phyloP scores from a whole-genome alignment of 2,888 invertebrate species.

The Limnephilus lunatus region DNA sequence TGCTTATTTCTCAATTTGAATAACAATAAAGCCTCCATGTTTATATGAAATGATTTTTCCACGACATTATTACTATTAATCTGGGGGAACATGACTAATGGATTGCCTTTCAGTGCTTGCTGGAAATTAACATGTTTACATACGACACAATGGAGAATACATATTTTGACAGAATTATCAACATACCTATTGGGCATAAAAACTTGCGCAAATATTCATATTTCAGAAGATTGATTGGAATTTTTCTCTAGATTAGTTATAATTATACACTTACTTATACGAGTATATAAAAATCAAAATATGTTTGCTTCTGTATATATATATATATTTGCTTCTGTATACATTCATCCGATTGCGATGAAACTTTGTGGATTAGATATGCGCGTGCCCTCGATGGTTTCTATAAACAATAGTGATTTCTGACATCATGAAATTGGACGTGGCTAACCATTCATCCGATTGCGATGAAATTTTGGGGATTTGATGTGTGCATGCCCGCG shows the following conservation, averaged over 20 bases:
- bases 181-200: not conserved
- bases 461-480: too few species aligned
- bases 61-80: constrained; percentile 29
- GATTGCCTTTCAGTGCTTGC: constrained; percentile 34
- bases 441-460: too few species aligned
- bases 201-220: not conserved
- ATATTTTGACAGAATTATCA: constrained; percentile 6
- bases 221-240: not conserved
- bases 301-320: too few species aligned
- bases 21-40: constrained; percentile 21
- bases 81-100: constrained; percentile 25
- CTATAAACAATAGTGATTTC: too few species aligned
- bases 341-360: too few species aligned
- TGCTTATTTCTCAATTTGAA: constrained; percentile 8
- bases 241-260: not conserved
- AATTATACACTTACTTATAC: too few species aligned
- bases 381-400: too few species aligned
- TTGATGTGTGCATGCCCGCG: too few species aligned
- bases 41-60: constrained; percentile 16
- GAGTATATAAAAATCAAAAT: too few species aligned
- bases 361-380: too few species aligned
- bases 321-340: too few species aligned
- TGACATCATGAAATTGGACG: too few species aligned
- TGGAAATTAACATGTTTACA: constrained; percentile 21
- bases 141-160: not conserved